Evolutionary conservation across 2,797 vertebrate genomes (phyloP), one percentile per base, ranked within the genome.

Genomic region (Typhlichthys eigenmanni): DNA sequence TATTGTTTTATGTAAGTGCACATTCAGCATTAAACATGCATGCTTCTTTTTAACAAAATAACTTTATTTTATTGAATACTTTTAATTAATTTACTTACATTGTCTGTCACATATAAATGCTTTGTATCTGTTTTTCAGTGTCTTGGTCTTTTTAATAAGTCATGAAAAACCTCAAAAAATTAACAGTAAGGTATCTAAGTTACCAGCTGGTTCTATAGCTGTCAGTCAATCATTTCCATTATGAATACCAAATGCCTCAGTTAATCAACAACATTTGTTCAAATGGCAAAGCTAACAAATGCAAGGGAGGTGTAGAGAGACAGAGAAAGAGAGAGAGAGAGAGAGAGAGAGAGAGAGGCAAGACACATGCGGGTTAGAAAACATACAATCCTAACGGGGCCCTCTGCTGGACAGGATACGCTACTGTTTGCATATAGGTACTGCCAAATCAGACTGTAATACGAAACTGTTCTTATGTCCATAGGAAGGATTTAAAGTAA

Each of bases 211-310:
- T 60, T 68, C 9, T 29, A 54, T 47, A 19, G 51, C 19, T 76
- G 17, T 69, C 38, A 10, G 72, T 78, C 38, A 82, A 72, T 74
- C 34, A 78, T 75, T 45, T 4, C 47, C n/a, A 19, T 55, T 34
- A 58, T n/a, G 5, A 52, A 61, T 51, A 7, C 61, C 56, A 43
- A 38, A 13, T 14, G 38, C 50, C 49, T 4, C n/a, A 52, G 74
- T 78, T 75, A 79, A 83, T 83, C 12, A 78, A 58, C 69, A 71
- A 75, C 79, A 69, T 48, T 16, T 5, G 49, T 1, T 48, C 2
- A 60, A 58, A 54, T 1, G 58, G 19, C 32, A 53, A 48, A 50
- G 55, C n/a, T 14, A 48, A 16, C 49, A 62, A 24, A 11, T 11
- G 24, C 10, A 1, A 17, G 11, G 47, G 50, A 59, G 48, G 47